These are phyloP conservation scores for Ataeniobius toweri DNA, from an alignment of 2,797 vertebrate genomes.

Conservation along the genomic window DNA sequence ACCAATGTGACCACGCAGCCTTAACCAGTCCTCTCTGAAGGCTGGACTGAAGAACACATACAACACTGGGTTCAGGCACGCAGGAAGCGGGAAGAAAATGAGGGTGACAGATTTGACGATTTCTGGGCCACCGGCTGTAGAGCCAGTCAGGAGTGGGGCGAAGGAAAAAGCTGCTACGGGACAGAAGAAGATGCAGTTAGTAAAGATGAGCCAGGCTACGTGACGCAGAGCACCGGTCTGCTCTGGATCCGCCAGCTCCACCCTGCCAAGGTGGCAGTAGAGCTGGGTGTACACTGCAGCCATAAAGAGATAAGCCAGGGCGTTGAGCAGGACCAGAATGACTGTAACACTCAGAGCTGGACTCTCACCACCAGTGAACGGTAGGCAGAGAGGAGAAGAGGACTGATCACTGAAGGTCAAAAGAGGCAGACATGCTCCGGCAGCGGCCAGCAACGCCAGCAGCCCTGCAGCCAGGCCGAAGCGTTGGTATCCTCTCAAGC, in stretches of 20 bases:
- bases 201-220: constrained; percentile 98
- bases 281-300: constrained; percentile 93
- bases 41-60: constrained; percentile 97
- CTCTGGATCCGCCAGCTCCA: constrained; percentile 89
- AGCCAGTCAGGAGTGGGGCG: constrained; percentile 87
- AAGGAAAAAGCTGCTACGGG: constrained; percentile 97
- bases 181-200: constrained; percentile 98
- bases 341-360: constrained; percentile 90
- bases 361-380: constrained; percentile 90
- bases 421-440: constrained; percentile 87
- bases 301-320: constrained; percentile 91
- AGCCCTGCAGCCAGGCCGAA: constrained; percentile 83
- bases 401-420: constrained; percentile 82
- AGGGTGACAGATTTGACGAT: constrained; percentile 96
- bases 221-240: constrained; percentile 91
- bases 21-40: constrained; percentile 95
- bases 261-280: constrained; percentile 92
- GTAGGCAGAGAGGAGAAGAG: constrained; percentile 92
- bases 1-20: constrained; percentile 72
- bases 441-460: constrained; percentile 83
- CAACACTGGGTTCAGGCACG: constrained; percentile 94
- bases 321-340: constrained; percentile 91
- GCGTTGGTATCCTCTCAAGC: constrained; percentile 71
- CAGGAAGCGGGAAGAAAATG: constrained; percentile 95
- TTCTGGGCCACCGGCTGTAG: constrained; percentile 87